Base-by-base conservation (phyloP, 2,797 vertebrate genomes). In the Psittacula echo region DNA sequence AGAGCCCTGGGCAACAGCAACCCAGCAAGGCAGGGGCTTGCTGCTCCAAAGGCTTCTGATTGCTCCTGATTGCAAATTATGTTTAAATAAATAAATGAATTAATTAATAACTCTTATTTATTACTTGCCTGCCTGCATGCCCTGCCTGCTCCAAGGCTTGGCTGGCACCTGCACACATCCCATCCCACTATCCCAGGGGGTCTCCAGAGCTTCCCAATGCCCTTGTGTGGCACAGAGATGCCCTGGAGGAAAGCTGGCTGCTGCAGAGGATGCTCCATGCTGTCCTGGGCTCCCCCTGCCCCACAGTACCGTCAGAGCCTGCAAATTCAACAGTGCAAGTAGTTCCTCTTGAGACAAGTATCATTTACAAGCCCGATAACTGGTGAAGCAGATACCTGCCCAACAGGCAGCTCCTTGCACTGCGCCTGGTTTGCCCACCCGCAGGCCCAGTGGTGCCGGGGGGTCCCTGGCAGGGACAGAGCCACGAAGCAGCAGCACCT, bases 401-500 rank as follows among this genome's bases (percentile, higher is more conserved):
- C 45, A 20, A 41, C 7, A 47, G 26, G 12, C 21, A 80, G 13
- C 34, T 80, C 60, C 7, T 4, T 50, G 6, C 14, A 5, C 54
- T 22, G 72, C 1, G 2, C 12, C 19, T 29, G 4, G 0, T 34
- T 23, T 32, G 41, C 54, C 54, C 44, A 27, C 47, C n/a, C 1
- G 0, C 39, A 51, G 47, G 23, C 48, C 18, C 34, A 24, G 23
- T 3, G 8, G 20, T 44, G 64, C 27, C n/a, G 21, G 39, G 32
- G 21, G 4, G 4, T 73, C 50, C 75, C 67, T 87, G 87, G 78
- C 91, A 94, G 24, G 73, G 50, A 61, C 0, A 3, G 84, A 73
- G 53, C 26, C 1, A 2, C 45, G 39, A 30, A 89, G 74, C 77
- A 74, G 77, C 44, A 95, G 48, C 90, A 94, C 84, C 93, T 95